phyloP scores from a whole-genome alignment of 2,113 vertebrate genomes.

The Onychostruthus taczanowskii region DNA sequence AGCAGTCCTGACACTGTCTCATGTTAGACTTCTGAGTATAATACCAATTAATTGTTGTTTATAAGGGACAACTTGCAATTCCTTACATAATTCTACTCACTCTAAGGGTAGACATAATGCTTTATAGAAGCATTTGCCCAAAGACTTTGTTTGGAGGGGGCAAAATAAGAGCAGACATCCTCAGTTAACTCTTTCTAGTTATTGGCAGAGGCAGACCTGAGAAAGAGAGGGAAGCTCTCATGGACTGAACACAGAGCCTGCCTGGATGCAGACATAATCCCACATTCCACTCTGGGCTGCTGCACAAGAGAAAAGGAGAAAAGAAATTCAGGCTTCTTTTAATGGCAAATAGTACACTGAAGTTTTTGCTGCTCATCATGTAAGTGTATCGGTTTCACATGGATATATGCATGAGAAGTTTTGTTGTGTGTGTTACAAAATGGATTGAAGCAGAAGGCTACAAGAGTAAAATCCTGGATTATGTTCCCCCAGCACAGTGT shows the following conservation, averaged over 20 bases:
- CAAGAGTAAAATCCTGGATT: background rate
- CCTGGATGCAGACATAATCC: accelerated
- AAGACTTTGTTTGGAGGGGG: background rate
- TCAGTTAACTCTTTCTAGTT: background rate
- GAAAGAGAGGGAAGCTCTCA: background rate
- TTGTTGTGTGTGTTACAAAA: background rate
- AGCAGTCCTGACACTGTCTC: background rate
- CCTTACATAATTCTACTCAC: background rate
- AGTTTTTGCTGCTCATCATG: background rate
- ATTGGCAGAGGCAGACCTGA: background rate
- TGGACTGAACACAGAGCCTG: background rate
- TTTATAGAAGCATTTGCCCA: background rate
- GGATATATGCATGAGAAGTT: background rate
- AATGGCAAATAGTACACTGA: background rate
- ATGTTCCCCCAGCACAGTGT: background rate
- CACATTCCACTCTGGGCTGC: background rate
- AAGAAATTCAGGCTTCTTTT: background rate
- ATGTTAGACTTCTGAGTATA: background rate
- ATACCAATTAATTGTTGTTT: background rate
- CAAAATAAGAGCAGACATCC: background rate
- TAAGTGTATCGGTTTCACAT: accelerated
- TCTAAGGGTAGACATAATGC: background rate
- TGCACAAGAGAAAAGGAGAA: background rate
- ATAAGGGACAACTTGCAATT: background rate
- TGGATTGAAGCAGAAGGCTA: background rate